A percentile compares a stretch with the other conserved stretches of the same genome.
phyloP scores from a whole-genome alignment of 2,797 vertebrate species.

The Picus viridis region DNA sequence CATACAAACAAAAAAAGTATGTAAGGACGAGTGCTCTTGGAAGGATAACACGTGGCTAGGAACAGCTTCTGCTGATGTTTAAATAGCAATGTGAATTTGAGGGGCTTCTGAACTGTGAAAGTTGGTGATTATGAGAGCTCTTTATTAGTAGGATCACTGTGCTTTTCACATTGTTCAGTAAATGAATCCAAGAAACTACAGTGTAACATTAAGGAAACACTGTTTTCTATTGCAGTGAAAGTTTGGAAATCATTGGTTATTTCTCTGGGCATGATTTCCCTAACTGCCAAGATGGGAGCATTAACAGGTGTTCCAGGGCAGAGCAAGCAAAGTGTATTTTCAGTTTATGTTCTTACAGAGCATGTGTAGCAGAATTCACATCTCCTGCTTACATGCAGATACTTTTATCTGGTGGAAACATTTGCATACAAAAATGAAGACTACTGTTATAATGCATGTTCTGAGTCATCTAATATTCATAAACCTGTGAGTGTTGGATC shows the following conservation, averaged over 20 bases:
- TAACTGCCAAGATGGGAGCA: background rate
- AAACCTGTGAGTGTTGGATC: background rate
- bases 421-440: background rate
- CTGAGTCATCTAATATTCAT: background rate
- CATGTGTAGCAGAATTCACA: background rate
- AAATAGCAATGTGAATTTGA: background rate
- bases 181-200: background rate
- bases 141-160: background rate
- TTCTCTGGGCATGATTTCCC: slow-evolving; percentile 23
- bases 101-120: background rate
- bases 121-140: background rate
- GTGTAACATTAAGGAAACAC: background rate
- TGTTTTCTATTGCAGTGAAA: background rate
- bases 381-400: background rate
- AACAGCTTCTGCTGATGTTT: background rate
- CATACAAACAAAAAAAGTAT: background rate
- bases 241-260: slow-evolving; percentile 1
- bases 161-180: background rate
- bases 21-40: background rate
- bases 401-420: background rate
- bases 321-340: slow-evolving; percentile 10
- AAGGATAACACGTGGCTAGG: background rate
- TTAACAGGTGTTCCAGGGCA: slow-evolving; percentile 42
- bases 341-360: background rate
- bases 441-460: background rate